These are phyloP conservation scores for Hydrochoerus hydrochaeris DNA, from an alignment of 2,113 vertebrate genomes.

Conservation along the genomic window DNA sequence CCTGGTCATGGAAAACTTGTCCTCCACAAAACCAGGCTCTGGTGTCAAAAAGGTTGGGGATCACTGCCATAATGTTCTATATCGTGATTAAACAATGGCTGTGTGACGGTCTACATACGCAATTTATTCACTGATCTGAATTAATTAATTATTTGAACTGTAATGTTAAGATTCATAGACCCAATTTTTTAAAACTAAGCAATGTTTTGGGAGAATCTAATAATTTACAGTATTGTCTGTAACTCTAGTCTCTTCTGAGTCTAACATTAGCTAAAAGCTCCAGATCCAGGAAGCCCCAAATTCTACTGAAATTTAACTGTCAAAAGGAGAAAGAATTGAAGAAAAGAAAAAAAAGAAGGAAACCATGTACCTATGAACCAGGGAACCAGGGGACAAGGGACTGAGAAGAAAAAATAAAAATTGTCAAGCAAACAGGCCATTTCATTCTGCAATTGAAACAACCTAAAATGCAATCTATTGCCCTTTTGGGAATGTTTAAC, in stretches of 20 bases:
- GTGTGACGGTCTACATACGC: neutral
- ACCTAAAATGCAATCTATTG: slow-evolving; percentile 73
- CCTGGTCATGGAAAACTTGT: neutral
- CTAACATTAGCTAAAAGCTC: neutral
- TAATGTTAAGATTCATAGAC: neutral
- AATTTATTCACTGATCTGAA: neutral
- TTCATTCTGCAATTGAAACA: slow-evolving; percentile 75
- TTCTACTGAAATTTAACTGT: neutral
- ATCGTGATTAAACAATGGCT: slow-evolving; percentile 14
- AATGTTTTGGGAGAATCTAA: neutral
- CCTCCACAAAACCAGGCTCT: neutral
- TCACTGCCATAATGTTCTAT: neutral
- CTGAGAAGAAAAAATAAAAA: slow-evolving; percentile 65
- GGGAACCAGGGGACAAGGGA: slow-evolving; percentile 39
- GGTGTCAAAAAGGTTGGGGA: neutral
- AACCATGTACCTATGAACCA: neutral
- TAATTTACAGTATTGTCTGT: neutral
- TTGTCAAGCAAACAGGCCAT: slow-evolving; percentile 73
- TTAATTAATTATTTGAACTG: neutral
- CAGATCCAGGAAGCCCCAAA: neutral
- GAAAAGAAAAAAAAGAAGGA: slow-evolving; percentile 50
- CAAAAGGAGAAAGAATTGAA: neutral
- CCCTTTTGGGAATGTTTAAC: slow-evolving; percentile 71
- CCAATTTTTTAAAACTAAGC: neutral
- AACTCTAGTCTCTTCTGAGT: neutral